These are phyloP conservation scores for Uropetala carovei DNA, from an alignment of 2,888 invertebrate genomes.

Conservation along the genomic window DNA sequence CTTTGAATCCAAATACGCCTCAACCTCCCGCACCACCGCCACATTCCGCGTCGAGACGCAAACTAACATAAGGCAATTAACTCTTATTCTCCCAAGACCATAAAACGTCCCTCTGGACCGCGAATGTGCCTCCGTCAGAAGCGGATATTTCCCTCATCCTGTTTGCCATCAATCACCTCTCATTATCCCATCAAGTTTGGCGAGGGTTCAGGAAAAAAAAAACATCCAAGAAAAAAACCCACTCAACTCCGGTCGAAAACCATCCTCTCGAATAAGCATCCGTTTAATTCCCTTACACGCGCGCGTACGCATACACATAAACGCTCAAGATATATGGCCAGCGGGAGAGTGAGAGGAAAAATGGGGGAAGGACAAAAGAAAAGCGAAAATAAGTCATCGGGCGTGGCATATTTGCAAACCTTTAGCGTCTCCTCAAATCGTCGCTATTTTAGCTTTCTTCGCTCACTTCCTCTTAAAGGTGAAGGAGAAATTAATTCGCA, in stretches of 20 bases:
- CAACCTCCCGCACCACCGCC: background rate
- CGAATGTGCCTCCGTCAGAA: background rate
- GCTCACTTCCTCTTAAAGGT: background rate
- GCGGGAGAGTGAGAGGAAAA: background rate
- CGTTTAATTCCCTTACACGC: background rate
- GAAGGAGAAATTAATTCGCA: background rate
- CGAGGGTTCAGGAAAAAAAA: background rate
- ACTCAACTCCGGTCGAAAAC: background rate
- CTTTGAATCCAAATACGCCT: background rate
- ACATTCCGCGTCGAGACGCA: background rate
- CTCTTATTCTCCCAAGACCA: background rate
- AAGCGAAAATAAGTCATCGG: no score
- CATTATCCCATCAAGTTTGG: constrained; percentile 27
- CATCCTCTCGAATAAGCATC: background rate
- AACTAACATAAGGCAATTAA: background rate
- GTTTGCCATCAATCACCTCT: constrained; percentile 15
- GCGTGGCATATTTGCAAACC: no score
- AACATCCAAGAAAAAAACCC: background rate
- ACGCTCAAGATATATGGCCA: background rate
- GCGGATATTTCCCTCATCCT: background rate
- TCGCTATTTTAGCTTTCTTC: background rate
- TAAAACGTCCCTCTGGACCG: background rate
- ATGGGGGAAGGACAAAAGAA: background rate
- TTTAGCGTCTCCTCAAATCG: no score
- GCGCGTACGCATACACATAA: background rate